Evolutionary conservation across 2,797 vertebrate genomes (phyloP).

Genomic region (Pseudochirops cupreus): DNA sequence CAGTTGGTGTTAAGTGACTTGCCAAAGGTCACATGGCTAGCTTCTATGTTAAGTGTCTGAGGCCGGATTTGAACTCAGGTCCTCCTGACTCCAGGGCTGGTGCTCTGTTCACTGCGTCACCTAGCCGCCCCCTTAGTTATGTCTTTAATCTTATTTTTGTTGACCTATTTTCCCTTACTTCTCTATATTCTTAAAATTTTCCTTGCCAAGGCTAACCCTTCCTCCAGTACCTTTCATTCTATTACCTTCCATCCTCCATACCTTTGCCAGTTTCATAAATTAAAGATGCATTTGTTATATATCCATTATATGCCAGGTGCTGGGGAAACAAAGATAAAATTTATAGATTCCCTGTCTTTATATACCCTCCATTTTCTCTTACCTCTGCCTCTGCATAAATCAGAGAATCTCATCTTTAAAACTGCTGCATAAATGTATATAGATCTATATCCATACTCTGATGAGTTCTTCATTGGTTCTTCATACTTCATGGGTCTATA

Average conservation of each 20-base stretch:
- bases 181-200: neutral
- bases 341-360: neutral
- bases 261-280: neutral
- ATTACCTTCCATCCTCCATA: neutral
- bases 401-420: neutral
- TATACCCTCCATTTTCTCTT: neutral
- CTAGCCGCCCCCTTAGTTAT: no score
- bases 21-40: no score
- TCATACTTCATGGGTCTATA: no score
- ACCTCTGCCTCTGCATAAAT: neutral
- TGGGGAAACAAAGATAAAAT: neutral
- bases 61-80: no score
- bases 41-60: no score
- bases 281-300: neutral
- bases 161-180: neutral
- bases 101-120: no score
- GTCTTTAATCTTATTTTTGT: neutral
- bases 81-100: no score
- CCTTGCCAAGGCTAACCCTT: neutral
- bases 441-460: neutral
- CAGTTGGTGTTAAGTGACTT: no score
- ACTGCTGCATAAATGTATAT: no score
- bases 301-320: neutral
- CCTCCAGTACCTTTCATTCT: neutral
- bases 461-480: neutral